These are phyloP conservation scores for Incurvaria masculella DNA, from an alignment of 2,888 invertebrate species.

Conservation along the genomic window DNA sequence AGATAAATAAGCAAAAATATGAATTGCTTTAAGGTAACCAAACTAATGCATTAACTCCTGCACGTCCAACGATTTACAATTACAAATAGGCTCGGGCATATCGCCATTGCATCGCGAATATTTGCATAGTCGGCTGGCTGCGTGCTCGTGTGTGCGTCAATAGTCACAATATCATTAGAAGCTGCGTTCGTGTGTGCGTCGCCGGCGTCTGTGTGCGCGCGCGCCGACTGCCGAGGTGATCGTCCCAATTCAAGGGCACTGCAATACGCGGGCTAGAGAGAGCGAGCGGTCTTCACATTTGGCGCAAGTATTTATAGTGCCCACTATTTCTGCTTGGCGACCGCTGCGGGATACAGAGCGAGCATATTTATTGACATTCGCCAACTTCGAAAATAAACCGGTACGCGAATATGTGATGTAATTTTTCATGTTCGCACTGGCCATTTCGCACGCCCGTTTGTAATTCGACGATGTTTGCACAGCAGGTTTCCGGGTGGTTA, in stretches of 20 bases:
- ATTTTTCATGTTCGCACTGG: background rate
- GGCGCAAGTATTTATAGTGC: conserved; percentile 45
- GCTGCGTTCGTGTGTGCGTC: conserved; percentile 11
- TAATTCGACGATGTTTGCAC: no score
- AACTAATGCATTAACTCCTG: background rate
- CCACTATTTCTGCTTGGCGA: conserved; percentile 45
- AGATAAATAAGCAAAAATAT: no score
- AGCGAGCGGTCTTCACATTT: background rate
- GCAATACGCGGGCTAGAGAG: conserved; percentile 30
- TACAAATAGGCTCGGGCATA: background rate
- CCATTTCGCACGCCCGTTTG: no score
- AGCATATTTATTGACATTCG: conserved; percentile 54
- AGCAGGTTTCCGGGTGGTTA: no score
- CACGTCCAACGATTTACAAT: background rate
- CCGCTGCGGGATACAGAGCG: conserved; percentile 38
- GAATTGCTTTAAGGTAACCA: no score
- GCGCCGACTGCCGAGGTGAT: conserved; percentile 48
- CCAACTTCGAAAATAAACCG: conserved; percentile 27
- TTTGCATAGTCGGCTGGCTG: conserved; percentile 15
- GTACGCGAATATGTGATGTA: background rate
- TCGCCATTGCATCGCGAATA: background rate
- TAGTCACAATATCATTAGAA: background rate
- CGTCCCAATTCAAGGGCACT: conserved; percentile 54
- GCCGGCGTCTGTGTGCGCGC: conserved; percentile 22
- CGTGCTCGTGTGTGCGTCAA: conserved; percentile 19